Conservation (phyloP, 2,888 invertebrate species). For the Agrotis puta region DNA sequence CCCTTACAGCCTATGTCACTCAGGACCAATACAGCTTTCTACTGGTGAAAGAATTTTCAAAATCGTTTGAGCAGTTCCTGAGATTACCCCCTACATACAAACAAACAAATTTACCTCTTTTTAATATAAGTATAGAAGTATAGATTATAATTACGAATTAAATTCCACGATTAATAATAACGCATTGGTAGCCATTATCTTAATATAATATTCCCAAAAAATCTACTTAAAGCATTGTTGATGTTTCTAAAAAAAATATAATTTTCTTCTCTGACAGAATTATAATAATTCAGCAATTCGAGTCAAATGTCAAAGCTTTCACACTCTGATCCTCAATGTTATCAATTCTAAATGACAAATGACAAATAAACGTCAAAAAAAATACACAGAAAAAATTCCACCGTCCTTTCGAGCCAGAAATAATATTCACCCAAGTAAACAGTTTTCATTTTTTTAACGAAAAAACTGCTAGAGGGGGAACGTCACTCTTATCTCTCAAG, state of each 20-base stretch:
- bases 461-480: slow-evolving; percentile 57
- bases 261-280: neutral
- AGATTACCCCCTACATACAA: too few species aligned
- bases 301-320: slow-evolving; percentile 2
- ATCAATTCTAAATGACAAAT: slow-evolving; percentile 22
- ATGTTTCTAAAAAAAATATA: neutral
- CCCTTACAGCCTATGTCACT: too few species aligned
- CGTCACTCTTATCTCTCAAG: slow-evolving; percentile 70
- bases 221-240: neutral
- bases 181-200: neutral
- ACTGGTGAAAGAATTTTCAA: too few species aligned
- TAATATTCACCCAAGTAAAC: slow-evolving; percentile 47
- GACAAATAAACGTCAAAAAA: slow-evolving; percentile 10
- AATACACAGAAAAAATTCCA: neutral
- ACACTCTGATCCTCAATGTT: neutral
- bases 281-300: neutral
- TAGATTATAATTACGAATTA: too few species aligned
- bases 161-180: too few species aligned
- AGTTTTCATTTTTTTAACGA: slow-evolving; percentile 60
- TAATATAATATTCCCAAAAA: neutral
- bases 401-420: slow-evolving; percentile 20
- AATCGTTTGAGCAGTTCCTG: too few species aligned
- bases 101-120: too few species aligned
- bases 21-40: too few species aligned
- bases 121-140: too few species aligned